phyloP scores from a whole-genome alignment of 2,113 vertebrate species.

The Elanus axillaris region DNA sequence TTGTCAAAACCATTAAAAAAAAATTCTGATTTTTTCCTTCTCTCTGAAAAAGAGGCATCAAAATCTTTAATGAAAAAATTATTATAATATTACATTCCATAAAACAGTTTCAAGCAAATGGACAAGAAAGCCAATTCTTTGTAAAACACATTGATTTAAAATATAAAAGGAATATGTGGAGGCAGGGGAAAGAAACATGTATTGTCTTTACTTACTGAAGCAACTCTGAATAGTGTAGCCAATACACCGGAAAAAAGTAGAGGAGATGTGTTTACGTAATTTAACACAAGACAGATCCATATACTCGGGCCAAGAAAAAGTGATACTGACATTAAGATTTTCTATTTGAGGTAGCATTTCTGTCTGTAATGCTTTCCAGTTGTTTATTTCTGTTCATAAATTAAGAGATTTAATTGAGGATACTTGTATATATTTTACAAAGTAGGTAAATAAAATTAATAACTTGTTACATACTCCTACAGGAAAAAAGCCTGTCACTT shows the following conservation, averaged over 20 bases:
- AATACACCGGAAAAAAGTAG: neutral
- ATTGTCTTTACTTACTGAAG: neutral
- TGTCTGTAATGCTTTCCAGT: neutral
- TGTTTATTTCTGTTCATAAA: neutral
- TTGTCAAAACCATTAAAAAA: neutral
- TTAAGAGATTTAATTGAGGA: neutral
- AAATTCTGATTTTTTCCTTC: neutral
- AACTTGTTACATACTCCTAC: neutral
- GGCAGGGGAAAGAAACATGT: neutral
- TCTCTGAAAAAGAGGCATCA: neutral
- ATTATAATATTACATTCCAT: neutral
- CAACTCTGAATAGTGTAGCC: neutral
- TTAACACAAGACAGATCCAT: neutral
- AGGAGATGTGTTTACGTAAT: neutral
- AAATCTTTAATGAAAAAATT: neutral
- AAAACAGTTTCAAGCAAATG: neutral
- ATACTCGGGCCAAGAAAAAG: neutral
- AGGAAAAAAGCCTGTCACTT: neutral
- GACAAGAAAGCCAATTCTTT: neutral
- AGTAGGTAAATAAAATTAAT: neutral
- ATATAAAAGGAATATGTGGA: neutral
- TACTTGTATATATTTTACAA: neutral
- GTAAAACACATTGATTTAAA: neutral
- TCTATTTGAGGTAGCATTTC: neutral
- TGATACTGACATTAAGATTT: neutral